Conservation (phyloP, 2,888 invertebrate genomes). For the Nemurella pictetii region DNA sequence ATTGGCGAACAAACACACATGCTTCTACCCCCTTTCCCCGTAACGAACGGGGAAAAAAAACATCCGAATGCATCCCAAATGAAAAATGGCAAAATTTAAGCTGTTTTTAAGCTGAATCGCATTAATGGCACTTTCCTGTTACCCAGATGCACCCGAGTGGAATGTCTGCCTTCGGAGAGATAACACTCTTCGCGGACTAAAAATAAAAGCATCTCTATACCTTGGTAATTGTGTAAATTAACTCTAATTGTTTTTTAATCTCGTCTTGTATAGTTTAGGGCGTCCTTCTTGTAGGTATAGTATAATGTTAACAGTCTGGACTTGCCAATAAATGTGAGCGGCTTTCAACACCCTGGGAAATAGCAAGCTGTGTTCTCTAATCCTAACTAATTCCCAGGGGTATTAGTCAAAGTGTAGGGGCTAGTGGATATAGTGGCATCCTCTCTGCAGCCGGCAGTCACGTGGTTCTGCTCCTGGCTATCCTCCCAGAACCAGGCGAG, state of each 20-base stretch:
- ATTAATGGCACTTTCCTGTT: neutral
- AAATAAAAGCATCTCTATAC: constrained; percentile 2
- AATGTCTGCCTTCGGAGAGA: neutral
- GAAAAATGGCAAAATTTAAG: neutral
- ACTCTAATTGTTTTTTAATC: constrained; percentile 30
- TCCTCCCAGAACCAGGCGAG: neutral
- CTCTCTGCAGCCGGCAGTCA: neutral
- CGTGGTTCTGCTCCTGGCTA: neutral
- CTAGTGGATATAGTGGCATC: neutral
- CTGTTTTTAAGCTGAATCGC: neutral
- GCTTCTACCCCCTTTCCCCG: neutral
- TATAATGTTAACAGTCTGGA: constrained; percentile 10
- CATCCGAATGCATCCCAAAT: neutral
- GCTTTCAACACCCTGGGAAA: constrained; percentile 26
- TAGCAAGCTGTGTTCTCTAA: constrained; percentile 28
- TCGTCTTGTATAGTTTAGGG: neutral
- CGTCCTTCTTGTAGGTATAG: constrained; percentile 3
- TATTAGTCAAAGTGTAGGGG: constrained; percentile 30
- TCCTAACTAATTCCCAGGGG: constrained; percentile 26
- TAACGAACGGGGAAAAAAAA: neutral
- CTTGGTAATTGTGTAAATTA: constrained; percentile 19
- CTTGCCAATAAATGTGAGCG: constrained; percentile 23
- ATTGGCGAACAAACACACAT: neutral
- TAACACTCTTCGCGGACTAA: neutral
- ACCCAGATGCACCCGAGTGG: neutral